A percentile compares a stretch with the other conserved stretches of the same genome.
Conservation (phyloP, 2,888 invertebrate species). For the Synergus japonicus region DNA sequence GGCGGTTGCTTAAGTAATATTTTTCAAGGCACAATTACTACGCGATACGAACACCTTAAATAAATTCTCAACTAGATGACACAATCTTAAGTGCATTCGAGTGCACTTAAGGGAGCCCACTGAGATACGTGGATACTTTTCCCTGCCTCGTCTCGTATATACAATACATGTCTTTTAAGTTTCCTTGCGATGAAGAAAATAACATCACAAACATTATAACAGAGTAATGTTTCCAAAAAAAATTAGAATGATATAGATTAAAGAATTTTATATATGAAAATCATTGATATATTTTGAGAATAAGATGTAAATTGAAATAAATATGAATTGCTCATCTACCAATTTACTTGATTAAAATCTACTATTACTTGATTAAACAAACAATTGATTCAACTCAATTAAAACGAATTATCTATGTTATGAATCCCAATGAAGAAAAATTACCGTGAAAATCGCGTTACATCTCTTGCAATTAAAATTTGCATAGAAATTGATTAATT, state of each 20-base stretch:
- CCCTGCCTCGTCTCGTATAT: background rate
- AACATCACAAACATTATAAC: background rate
- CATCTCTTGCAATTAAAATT: background rate
- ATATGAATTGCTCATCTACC: too few relatives aligned
- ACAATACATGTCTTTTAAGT: background rate
- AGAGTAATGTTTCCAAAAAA: background rate
- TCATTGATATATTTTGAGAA: too few relatives aligned
- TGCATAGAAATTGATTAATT: background rate
- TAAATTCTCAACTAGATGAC: background rate
- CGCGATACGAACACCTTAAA: slow-evolving; percentile 19
- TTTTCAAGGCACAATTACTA: background rate
- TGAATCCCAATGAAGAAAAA: background rate
- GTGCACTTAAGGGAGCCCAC: slow-evolving; percentile 19
- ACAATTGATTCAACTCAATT: background rate
- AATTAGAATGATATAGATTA: too few relatives aligned
- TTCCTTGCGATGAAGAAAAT: background rate
- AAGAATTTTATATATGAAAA: background rate
- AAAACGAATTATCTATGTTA: background rate
- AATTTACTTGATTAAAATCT: too few relatives aligned
- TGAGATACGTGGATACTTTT: background rate
- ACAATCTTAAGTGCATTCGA: slow-evolving; percentile 16
- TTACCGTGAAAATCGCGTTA: background rate
- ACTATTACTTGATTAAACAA: too few relatives aligned
- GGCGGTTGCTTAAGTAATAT: too few relatives aligned
- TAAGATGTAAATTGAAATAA: too few relatives aligned